phyloP scores from a whole-genome alignment of 2,888 invertebrate species.

The Aethes cnicana region DNA sequence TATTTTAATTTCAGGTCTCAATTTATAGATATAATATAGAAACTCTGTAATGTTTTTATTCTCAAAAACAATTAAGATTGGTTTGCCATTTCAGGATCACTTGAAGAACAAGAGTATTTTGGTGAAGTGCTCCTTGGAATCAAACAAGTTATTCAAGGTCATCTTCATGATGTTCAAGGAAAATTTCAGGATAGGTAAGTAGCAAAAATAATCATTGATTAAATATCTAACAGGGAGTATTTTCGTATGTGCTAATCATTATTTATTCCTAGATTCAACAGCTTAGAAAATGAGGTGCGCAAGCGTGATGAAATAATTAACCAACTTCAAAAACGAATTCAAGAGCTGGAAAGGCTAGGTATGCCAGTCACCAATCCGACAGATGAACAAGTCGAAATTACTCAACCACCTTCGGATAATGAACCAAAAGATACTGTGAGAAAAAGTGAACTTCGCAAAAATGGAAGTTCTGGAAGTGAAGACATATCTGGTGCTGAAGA shows the following conservation, averaged over 20 bases:
- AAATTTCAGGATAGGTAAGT: slow-evolving; percentile 85
- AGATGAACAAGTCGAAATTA: slow-evolving; percentile 37
- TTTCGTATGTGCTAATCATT: no score
- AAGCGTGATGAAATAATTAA: slow-evolving; percentile 91
- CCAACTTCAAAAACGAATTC: slow-evolving; percentile 88
- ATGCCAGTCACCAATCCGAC: slow-evolving; percentile 43
- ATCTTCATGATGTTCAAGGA: slow-evolving; percentile 86
- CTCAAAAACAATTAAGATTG: slow-evolving; percentile 35
- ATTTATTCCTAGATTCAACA: slow-evolving; percentile 82
- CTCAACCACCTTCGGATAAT: slow-evolving; percentile 29
- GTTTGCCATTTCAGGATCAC: slow-evolving; percentile 74
- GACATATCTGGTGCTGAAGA: slow-evolving; percentile 70
- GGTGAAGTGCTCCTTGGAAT: slow-evolving; percentile 90
- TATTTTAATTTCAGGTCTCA: background rate
- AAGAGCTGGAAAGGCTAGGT: slow-evolving; percentile 83
- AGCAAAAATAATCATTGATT: background rate
- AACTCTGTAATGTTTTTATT: slow-evolving; percentile 9
- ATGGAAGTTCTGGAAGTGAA: slow-evolving; percentile 73
- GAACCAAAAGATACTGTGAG: slow-evolving; percentile 34
- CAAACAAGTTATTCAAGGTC: slow-evolving; percentile 90
- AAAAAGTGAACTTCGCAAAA: slow-evolving; percentile 49
- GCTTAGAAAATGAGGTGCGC: slow-evolving; percentile 90
- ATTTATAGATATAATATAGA: background rate
- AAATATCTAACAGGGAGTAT: no score
- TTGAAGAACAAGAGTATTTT: slow-evolving; percentile 91